A percentile compares a stretch with the other conserved stretches of the same genome.
Evolutionary conservation across 1,140 invertebrate species (phyloP).

Genomic region (Aphidius ervi): DNA sequence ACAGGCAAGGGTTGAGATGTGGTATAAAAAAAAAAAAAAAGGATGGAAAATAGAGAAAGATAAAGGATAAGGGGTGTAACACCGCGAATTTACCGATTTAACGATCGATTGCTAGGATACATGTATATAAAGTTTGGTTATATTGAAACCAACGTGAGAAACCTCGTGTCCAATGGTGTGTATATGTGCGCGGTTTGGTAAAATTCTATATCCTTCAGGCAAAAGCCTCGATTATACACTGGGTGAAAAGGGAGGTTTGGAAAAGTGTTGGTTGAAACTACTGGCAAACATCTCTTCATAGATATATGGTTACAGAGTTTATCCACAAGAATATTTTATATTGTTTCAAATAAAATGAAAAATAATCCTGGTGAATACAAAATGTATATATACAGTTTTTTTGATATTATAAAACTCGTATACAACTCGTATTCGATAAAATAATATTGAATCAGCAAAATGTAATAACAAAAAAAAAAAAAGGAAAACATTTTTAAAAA

Average conservation of each 20-base stretch:
- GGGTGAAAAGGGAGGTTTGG: background rate
- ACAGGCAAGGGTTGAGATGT: background rate
- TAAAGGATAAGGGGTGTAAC: background rate
- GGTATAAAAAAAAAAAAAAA: background rate
- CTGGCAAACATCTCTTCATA: too few relatives aligned
- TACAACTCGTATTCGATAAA: too few relatives aligned
- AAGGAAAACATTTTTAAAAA: too few relatives aligned
- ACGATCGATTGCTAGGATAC: slow-evolving; percentile 1
- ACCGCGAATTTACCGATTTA: background rate
- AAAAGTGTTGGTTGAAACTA: background rate
- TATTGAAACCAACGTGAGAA: slow-evolving; percentile 6
- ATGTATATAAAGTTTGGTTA: background rate
- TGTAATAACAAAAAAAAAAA: too few relatives aligned
- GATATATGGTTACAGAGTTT: too few relatives aligned
- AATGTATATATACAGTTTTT: too few relatives aligned
- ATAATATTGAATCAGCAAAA: too few relatives aligned
- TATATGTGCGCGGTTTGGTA: background rate
- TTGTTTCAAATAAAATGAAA: too few relatives aligned
- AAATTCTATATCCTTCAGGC: slow-evolving; percentile 1
- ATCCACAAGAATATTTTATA: too few relatives aligned
- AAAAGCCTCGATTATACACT: background rate
- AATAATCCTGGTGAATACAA: too few relatives aligned
- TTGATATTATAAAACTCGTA: too few relatives aligned
- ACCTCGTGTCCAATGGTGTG: background rate
- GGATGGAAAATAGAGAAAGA: background rate